phyloP scores from a whole-genome alignment of 2,888 invertebrate genomes.

The Dasysyrphus tricinctus region DNA sequence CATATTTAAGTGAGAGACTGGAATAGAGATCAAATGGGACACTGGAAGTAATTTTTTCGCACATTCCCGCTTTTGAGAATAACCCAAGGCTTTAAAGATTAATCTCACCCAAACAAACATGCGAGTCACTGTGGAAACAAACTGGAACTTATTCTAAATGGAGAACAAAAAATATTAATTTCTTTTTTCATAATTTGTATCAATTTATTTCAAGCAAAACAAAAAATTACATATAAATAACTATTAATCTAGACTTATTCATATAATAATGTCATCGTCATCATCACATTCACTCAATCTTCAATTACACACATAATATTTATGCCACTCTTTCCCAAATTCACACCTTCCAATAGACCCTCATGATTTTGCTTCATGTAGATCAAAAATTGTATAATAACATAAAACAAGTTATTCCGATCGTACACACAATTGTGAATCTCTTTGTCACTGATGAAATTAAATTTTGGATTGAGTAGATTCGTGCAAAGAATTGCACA shows the following conservation, averaged over 20 bases:
- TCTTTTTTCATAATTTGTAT: neutral
- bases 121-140: too few relatives aligned
- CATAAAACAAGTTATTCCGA: constrained; percentile 94
- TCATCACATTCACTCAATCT: constrained; percentile 79
- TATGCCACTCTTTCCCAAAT: constrained; percentile 91
- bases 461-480: constrained; percentile 82
- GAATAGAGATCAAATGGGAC: too few relatives aligned
- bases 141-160: too few relatives aligned
- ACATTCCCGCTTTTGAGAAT: too few relatives aligned
- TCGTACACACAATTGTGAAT: constrained; percentile 89
- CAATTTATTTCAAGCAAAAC: constrained; percentile 11
- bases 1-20: too few relatives aligned
- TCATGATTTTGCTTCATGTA: constrained; percentile 89
- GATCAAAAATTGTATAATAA: constrained; percentile 91
- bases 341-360: constrained; percentile 90
- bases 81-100: too few relatives aligned
- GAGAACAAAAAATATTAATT: neutral
- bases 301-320: constrained; percentile 93
- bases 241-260: constrained; percentile 16
- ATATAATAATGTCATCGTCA: neutral
- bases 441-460: constrained; percentile 86
- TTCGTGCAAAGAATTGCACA: constrained; percentile 82
- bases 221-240: constrained; percentile 3
- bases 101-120: too few relatives aligned
- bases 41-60: too few relatives aligned